Evolutionary conservation across 2,888 invertebrate species (phyloP).

Genomic region (Microchrysa polita): DNA sequence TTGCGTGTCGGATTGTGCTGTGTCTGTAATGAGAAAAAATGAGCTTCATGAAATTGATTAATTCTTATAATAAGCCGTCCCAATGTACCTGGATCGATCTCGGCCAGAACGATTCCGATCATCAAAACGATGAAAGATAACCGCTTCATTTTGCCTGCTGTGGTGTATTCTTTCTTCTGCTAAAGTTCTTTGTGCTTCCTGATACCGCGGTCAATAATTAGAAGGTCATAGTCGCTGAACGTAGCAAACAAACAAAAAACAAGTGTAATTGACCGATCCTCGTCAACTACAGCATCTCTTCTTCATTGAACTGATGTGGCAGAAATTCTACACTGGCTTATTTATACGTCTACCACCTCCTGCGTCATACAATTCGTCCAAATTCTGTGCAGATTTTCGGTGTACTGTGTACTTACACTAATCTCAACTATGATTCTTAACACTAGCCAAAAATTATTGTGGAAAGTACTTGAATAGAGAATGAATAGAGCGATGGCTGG

Average conservation of each 20-base stretch:
- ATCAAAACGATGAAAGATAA: constrained; percentile 31
- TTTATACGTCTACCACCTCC: constrained; percentile 41
- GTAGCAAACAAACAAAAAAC: too few species aligned
- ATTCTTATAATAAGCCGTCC: not conserved
- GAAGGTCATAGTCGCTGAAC: constrained; percentile 25
- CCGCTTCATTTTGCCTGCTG: constrained; percentile 6
- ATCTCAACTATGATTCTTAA: too few species aligned
- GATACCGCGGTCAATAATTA: not conserved
- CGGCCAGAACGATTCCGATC: constrained; percentile 18
- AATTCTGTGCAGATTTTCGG: constrained; percentile 23
- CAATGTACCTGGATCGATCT: constrained; percentile 32
- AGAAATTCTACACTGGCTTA: constrained; percentile 40
- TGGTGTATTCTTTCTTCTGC: too few species aligned
- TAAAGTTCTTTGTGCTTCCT: not conserved
- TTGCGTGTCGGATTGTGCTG: not conserved
- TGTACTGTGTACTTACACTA: not conserved
- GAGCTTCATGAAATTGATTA: constrained; percentile 9
- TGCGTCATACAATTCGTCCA: not conserved
- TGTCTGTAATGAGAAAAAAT: constrained; percentile 17
- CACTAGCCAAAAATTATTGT: constrained; percentile 19
- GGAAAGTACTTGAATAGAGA: constrained; percentile 11
- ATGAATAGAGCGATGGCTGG: not conserved
- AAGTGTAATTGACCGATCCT: constrained; percentile 33
- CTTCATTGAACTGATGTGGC: constrained; percentile 39
- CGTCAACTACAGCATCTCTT: constrained; percentile 42